Conservation (phyloP, 2,888 invertebrate species). For the Volucella inanis region DNA sequence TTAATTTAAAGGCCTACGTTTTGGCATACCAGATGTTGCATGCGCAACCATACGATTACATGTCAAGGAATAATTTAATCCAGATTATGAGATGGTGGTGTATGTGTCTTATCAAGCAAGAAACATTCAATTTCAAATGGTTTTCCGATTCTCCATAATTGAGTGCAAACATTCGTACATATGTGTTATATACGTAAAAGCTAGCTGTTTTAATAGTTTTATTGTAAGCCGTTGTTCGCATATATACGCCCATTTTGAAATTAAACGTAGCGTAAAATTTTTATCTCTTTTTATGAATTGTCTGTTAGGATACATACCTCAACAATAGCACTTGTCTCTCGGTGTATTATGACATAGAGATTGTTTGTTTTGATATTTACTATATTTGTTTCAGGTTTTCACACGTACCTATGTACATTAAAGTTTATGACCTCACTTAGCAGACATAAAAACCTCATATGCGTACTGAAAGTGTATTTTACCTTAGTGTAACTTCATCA, state of each 20-base stretch:
- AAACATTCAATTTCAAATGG: slow-evolving; percentile 13
- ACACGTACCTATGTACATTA: neutral
- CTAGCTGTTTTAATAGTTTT: slow-evolving; percentile 24
- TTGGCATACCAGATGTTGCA: slow-evolving; percentile 35
- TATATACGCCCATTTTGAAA: slow-evolving; percentile 27
- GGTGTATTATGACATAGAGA: neutral
- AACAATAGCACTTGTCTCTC: slow-evolving; percentile 19
- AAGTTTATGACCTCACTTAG: neutral
- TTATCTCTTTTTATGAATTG: slow-evolving; percentile 31
- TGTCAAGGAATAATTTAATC: slow-evolving; percentile 14
- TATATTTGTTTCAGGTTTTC: neutral
- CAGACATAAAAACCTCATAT: too few species aligned
- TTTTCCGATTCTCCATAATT: too few species aligned
- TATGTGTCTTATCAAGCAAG: slow-evolving; percentile 22
- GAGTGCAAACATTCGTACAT: too few species aligned
- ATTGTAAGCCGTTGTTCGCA: slow-evolving; percentile 12
- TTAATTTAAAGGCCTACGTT: slow-evolving; percentile 29
- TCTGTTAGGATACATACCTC: slow-evolving; percentile 18
- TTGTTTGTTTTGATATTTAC: slow-evolving; percentile 20
- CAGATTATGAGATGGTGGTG: slow-evolving; percentile 21
- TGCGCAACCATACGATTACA: slow-evolving; percentile 30
- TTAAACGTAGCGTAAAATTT: slow-evolving; percentile 46
- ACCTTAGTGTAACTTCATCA: too few species aligned
- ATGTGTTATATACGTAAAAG: too few species aligned
- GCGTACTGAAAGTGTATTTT: too few species aligned